Conservation (phyloP, 2,113 vertebrate genomes). For the Albula glossodonta region DNA sequence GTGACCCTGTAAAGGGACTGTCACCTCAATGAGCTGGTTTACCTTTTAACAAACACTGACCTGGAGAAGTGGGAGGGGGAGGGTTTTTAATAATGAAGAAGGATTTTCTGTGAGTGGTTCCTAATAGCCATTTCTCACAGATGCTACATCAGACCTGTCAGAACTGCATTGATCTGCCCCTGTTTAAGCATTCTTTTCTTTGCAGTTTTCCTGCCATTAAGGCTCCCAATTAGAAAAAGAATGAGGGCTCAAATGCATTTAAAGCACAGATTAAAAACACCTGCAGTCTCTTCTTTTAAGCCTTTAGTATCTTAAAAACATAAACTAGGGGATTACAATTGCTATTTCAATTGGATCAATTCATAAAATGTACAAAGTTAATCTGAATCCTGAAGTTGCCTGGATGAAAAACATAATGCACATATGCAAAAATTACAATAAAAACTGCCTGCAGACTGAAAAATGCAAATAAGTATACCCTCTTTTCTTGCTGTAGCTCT, state of each 20-base stretch:
- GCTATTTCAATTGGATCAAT: no score
- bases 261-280: background rate
- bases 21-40: slow-evolving; percentile 11
- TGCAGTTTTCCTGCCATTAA: background rate
- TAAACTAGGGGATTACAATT: background rate
- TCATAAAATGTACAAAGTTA: no score
- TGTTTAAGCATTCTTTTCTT: background rate
- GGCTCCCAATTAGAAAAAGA: background rate
- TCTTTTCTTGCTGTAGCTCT: background rate
- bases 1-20: background rate
- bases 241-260: background rate
- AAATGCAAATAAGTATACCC: no score
- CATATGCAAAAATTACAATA: no score
- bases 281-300: background rate
- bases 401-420: no score
- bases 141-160: background rate
- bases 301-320: background rate
- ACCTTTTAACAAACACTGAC: slow-evolving; percentile 9
- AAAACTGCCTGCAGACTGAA: no score
- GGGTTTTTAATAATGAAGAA: slow-evolving; percentile 4
- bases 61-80: background rate
- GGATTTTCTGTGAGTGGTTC: background rate
- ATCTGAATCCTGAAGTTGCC: no score
- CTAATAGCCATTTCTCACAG: background rate
- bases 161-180: background rate